Conservation (phyloP, 2,113 vertebrate genomes). For the Colinus virginianus region DNA sequence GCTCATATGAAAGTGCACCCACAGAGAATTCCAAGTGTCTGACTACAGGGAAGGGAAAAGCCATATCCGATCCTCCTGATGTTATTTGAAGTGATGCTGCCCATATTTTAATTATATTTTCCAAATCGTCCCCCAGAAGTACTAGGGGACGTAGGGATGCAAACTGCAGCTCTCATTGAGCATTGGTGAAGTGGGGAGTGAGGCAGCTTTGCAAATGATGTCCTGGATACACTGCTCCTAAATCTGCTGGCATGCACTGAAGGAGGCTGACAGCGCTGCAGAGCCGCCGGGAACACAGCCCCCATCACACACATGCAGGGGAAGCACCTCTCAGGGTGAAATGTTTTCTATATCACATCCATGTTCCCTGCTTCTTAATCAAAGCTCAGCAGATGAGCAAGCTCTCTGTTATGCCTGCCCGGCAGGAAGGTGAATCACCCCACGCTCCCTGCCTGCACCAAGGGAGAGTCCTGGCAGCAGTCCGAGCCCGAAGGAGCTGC, state of each 20-base stretch:
- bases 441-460: not conserved
- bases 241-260: not conserved
- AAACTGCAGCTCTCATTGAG: not conserved
- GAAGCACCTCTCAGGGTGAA: not conserved
- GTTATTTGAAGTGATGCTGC: not conserved
- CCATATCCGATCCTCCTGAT: not conserved
- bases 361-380: not conserved
- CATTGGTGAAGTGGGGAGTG: accelerated
- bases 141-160: not conserved
- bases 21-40: not conserved
- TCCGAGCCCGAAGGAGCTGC: not conserved
- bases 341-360: not conserved
- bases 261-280: accelerated
- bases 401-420: not conserved
- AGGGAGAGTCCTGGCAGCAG: not conserved
- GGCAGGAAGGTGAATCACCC: conserved; percentile 6
- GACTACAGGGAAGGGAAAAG: not conserved
- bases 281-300: not conserved
- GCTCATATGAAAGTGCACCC: not conserved
- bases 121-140: not conserved
- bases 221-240: not conserved
- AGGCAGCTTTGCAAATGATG: not conserved
- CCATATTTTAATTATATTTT: not conserved
- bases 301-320: not conserved
- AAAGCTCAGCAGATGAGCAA: not conserved